Conservation (phyloP, 2,888 invertebrate species). For the Heliconius charithonia region DNA sequence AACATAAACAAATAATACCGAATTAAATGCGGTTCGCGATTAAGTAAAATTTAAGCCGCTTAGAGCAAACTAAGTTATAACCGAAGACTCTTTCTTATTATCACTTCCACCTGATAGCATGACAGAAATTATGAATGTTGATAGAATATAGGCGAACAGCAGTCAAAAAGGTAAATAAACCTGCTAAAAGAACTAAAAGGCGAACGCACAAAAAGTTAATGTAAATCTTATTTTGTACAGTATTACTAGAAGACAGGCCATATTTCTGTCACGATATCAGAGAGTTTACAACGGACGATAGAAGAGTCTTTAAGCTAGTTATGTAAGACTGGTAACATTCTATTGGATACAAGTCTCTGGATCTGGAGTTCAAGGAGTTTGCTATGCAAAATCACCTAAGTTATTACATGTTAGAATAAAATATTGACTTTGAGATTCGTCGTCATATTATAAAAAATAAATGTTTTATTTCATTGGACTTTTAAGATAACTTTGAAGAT, state of each 20-base stretch:
- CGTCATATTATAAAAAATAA: constrained; percentile 65
- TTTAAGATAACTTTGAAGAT: constrained; percentile 57
- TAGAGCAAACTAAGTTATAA: constrained; percentile 61
- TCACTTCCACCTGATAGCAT: constrained; percentile 42
- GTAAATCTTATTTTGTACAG: background rate
- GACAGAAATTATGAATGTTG: constrained; percentile 46
- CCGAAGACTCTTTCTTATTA: constrained; percentile 32
- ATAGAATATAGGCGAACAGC: background rate
- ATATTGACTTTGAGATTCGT: constrained; percentile 71
- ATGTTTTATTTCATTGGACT: constrained; percentile 56
- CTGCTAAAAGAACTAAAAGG: too few species aligned
- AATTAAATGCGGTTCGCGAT: constrained; percentile 68
- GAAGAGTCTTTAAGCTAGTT: constrained; percentile 32
- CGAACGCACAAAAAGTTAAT: background rate
- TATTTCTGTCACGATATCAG: constrained; percentile 40
- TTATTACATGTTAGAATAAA: constrained; percentile 56
- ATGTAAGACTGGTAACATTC: constrained; percentile 56
- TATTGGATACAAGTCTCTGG: constrained; percentile 60
- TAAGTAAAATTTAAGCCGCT: constrained; percentile 75
- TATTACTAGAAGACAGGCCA: background rate
- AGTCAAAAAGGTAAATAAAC: background rate
- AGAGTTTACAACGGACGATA: constrained; percentile 35
- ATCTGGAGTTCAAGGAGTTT: constrained; percentile 60
- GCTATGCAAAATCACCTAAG: constrained; percentile 70
- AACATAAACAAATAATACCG: constrained; percentile 68